A percentile compares a stretch with the other conserved stretches of the same genome.
Evolutionary conservation across 2,797 vertebrate species (phyloP).

Genomic region (Neosilurus mollespiculum): DNA sequence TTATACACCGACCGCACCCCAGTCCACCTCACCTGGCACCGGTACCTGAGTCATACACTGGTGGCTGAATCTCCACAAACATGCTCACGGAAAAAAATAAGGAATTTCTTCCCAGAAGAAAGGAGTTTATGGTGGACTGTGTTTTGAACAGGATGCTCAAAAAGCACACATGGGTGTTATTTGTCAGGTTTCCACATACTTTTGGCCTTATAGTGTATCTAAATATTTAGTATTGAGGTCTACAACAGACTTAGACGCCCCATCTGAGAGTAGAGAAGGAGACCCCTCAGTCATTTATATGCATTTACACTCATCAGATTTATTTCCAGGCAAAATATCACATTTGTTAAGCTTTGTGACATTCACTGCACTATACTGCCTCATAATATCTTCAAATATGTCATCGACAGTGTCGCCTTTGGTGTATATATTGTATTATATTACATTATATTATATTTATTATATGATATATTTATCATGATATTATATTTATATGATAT

Average conservation of each 20-base stretch:
- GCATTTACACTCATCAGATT: not conserved
- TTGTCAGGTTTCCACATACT: not conserved
- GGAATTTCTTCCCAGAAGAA: not conserved
- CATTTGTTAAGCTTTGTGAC: not conserved
- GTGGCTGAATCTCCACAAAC: not conserved
- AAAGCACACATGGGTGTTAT: not conserved
- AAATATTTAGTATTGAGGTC: not conserved
- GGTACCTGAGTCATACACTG: not conserved
- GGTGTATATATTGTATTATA: not conserved
- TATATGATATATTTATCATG: too few species aligned
- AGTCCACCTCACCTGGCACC: too few species aligned
- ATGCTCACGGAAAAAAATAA: not conserved
- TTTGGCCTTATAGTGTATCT: not conserved
- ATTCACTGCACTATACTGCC: not conserved
- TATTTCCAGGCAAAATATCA: not conserved
- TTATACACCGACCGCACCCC: not conserved
- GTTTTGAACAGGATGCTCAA: not conserved
- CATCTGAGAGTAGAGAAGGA: not conserved
- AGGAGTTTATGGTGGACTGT: not conserved
- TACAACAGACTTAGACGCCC: too few species aligned
- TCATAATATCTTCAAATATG: not conserved
- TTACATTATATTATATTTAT: too few species aligned
- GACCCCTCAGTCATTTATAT: not conserved
- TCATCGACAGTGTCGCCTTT: not conserved
- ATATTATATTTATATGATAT: too few species aligned